Evolutionary conservation across 2,797 vertebrate genomes (phyloP).

Genomic region (Arnoldichthys spilopterus): DNA sequence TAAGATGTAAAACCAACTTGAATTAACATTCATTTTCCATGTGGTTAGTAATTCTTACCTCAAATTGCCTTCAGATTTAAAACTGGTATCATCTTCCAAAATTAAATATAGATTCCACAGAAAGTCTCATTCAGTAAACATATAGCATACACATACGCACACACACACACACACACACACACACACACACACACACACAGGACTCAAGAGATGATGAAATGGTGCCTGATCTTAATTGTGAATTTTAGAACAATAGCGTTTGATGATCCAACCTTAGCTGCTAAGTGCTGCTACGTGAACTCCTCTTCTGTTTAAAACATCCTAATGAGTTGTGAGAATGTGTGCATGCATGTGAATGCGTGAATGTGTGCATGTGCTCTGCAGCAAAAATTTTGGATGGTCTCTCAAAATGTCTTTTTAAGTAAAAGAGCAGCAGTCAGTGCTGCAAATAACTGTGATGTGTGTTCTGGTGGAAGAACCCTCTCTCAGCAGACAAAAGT

Average conservation of each 20-base stretch:
- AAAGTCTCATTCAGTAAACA: not conserved
- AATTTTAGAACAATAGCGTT: conserved; percentile 42
- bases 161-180: not conserved
- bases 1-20: too few relatives aligned
- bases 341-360: not conserved
- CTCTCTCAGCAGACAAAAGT: too few relatives aligned
- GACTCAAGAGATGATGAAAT: conserved; percentile 9
- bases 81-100: not conserved
- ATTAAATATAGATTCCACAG: not conserved
- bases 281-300: conserved; percentile 25
- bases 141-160: not conserved
- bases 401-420: not conserved
- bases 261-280: conserved; percentile 43
- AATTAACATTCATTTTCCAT: too few relatives aligned
- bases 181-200: not conserved
- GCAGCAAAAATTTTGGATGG: too few relatives aligned
- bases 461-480: too few relatives aligned
- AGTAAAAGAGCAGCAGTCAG: not conserved
- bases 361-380: not conserved
- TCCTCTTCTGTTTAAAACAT: conserved; percentile 33
- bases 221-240: conserved; percentile 5
- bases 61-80: too few relatives aligned
- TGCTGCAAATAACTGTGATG: too few relatives aligned
- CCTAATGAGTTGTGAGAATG: conserved; percentile 33
- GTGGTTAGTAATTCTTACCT: too few relatives aligned